Evolutionary conservation across 2,888 invertebrate species (phyloP), one percentile per base, ranked within the genome.

Genomic region (Syrista parreyssii): DNA sequence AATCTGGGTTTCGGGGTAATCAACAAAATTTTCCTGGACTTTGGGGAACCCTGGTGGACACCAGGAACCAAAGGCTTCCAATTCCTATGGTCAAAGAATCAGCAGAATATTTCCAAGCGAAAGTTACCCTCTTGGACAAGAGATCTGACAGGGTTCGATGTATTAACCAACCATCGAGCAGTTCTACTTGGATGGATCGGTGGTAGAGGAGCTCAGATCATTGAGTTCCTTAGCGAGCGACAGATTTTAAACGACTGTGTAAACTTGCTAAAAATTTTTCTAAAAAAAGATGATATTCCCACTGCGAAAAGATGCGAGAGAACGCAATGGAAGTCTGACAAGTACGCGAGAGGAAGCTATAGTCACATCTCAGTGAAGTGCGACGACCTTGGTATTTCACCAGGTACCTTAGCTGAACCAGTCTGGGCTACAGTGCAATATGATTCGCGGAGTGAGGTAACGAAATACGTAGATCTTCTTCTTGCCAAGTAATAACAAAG

Each of bases 111-210:
- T 4, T 83, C 76, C 68, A 78, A 83, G 77, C 80, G 78, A 68
- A 83, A 86, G 77, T 76, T 89, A 23, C 80, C 91, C 68, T 79
- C 86, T 35, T 96, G 95, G 95, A 92, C 93, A 4, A 91, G 92
- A 82, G 92, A 93, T 84, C 90, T 95, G 36, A 93, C 94, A 30
- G 95, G 95, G 3, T 95, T 96, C 89, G 95, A 95, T 87, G 92
- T 94, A 68, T 87, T 94, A 15, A 90, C 92, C 68, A 82, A 82
- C 80, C 92, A 92, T 76, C 90, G 91, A 35, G 87, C 88, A 12
- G 92, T 94, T 40, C 89, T 96, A 36, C 86, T 95, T 11, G 95
- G 94, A 0, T 95, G 95, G 95, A 92, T 96, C 11, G 94, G 94
- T 23, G 94, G 95, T 0, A 89, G 92, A 77, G 95, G 94, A 40